A percentile compares a stretch with the other conserved stretches of the same genome.
Evolutionary conservation across 2,113 vertebrate species (phyloP).

Genomic region (Oriolus oriolus): DNA sequence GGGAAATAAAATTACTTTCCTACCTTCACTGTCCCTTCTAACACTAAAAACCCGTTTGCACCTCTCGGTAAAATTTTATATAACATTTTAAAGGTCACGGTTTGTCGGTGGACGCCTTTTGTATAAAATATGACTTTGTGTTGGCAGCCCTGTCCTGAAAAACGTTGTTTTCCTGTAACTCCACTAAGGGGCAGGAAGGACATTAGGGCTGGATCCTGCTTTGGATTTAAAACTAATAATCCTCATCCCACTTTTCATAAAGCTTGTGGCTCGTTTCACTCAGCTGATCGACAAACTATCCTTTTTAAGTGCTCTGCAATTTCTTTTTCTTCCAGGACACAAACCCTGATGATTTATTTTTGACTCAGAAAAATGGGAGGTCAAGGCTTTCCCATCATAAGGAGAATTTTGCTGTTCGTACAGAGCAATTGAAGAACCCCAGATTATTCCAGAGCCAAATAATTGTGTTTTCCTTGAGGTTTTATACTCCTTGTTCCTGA

Average conservation of each 20-base stretch:
- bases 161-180: not conserved
- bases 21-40: not conserved
- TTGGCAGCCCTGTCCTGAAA: not conserved
- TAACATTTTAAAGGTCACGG: slow-evolving; percentile 34
- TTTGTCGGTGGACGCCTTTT: not conserved
- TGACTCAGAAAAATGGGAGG: not conserved
- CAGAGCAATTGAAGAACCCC: not conserved
- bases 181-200: not conserved
- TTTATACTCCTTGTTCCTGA: not conserved
- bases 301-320: not conserved
- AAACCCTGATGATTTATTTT: not conserved
- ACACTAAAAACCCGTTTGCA: not conserved
- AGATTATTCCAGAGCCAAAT: not conserved
- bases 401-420: not conserved
- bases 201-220: slow-evolving; percentile 10
- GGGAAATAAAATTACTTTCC: not conserved
- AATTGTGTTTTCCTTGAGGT: not conserved
- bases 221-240: not conserved
- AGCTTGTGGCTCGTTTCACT: not conserved
- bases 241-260: not conserved
- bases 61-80: not conserved
- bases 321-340: not conserved
- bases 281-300: not conserved
- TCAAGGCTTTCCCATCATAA: not conserved
- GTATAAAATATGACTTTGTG: slow-evolving; percentile 37